Base-by-base conservation (phyloP, 1,140 invertebrate genomes). In the Ostrea edulis region DNA sequence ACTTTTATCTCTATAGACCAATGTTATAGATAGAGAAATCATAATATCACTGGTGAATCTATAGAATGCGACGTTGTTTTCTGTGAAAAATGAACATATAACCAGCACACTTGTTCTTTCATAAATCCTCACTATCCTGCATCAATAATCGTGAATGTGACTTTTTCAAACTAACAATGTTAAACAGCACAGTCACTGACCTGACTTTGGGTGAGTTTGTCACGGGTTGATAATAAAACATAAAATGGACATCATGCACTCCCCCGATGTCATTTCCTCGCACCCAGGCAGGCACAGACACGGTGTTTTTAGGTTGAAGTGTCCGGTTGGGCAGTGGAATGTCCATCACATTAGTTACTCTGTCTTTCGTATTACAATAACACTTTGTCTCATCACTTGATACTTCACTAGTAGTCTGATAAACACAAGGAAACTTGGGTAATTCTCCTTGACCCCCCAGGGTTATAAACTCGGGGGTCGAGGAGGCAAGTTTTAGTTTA, bases 221-320 rank as follows among this genome's bases (percentile, higher is more conserved):
- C 90, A 88, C 94, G 91, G 96, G 96, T 91, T 97, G 96, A 93
- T 97, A 97, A 92, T 97, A 97, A 92, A 97, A 97, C 53, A 97
- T 94, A 86, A 97, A 94, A 92, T 97, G 96, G 29, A 97, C 93
- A 8, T 95, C 95, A 91, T 97, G 96, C 14, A 95, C 95, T 7
- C 97, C 97, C 51, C 96, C 96, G 62, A 95, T 94, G 87, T 96
- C 95, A 8, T 97, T 96, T 0, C 97, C 97, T 90, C 96, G 96
- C 17, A 97, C 94, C 96, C 97, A 97, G 90, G 97, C 95, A 35
- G 96, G 95, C 84, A 96, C 94, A 29, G 95, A 96, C n/a, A 96
- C 94, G 8, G 93, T 95, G 88, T 96, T 95, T 9, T 96, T 96
- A 8, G 96, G 95, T 51, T 96, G 94, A 14, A 97, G 93, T 92